phyloP scores from a whole-genome alignment of 2,888 invertebrate species.

The Dascillus cervinus region DNA sequence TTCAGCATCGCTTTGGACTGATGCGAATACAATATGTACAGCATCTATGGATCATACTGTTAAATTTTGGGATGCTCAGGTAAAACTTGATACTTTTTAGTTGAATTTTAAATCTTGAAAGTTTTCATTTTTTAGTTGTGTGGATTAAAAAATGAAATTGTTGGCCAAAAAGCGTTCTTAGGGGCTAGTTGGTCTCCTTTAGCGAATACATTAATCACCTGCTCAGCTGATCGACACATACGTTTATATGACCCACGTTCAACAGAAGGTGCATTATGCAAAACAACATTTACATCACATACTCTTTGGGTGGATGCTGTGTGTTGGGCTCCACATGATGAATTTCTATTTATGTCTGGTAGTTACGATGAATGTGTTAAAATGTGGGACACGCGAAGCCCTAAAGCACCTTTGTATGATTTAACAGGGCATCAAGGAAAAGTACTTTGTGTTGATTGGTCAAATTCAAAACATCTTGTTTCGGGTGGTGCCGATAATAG shows the following conservation, averaged over 20 bases:
- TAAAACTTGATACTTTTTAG: conserved; percentile 17
- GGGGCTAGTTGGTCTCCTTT: conserved; percentile 75
- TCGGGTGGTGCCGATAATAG: conserved; percentile 93
- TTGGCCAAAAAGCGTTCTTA: conserved; percentile 86
- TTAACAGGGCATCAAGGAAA: conserved; percentile 90
- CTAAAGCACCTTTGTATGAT: conserved; percentile 87
- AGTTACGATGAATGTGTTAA: conserved; percentile 88
- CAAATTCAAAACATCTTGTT: conserved; percentile 73
- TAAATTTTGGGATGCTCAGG: conserved; percentile 86
- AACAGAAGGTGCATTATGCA: conserved; percentile 79
- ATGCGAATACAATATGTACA: conserved; percentile 68
- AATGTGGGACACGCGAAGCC: conserved; percentile 92
- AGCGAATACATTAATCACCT: conserved; percentile 68
- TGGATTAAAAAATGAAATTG: conserved; percentile 73
- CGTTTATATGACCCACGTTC: conserved; percentile 89
- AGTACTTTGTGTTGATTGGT: conserved; percentile 91
- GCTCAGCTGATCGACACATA: conserved; percentile 85
- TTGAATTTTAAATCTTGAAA: not conserved
- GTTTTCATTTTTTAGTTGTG: conserved; percentile 45
- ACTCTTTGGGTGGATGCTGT: conserved; percentile 88
- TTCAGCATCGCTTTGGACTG: conserved; percentile 78
- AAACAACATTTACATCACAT: conserved; percentile 82
- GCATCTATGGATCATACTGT: conserved; percentile 95
- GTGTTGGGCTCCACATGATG: conserved; percentile 76
- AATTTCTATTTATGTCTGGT: conserved; percentile 84